phyloP scores from a whole-genome alignment of 2,113 vertebrate species.

The Toxotes jaculatrix region DNA sequence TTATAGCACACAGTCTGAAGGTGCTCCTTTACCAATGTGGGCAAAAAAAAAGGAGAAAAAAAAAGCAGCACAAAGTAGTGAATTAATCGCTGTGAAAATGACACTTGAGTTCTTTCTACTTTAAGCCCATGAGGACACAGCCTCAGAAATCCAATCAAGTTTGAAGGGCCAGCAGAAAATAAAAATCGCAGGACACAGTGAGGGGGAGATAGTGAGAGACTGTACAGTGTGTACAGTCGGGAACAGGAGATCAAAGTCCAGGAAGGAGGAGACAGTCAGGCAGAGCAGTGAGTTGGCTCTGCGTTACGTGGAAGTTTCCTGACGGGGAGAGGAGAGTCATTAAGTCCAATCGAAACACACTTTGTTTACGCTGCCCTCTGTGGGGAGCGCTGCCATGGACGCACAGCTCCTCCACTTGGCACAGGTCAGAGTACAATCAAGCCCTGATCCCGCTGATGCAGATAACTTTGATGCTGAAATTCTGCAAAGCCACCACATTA shows the following conservation, averaged over 20 bases:
- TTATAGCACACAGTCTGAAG: constrained; percentile 16
- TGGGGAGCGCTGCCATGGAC: neutral
- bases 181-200: constrained; percentile 19
- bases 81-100: constrained; percentile 41
- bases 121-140: constrained; percentile 29
- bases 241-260: constrained; percentile 68
- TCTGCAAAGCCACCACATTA: neutral
- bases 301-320: constrained; percentile 60
- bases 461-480: constrained; percentile 4
- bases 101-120: neutral
- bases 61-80: constrained; percentile 13
- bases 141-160: constrained; percentile 47
- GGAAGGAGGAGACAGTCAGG: constrained; percentile 46
- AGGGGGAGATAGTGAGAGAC: constrained; percentile 14
- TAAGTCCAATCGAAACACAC: constrained; percentile 17
- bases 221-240: constrained; percentile 39
- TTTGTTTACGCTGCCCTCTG: constrained; percentile 30
- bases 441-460: constrained; percentile 12
- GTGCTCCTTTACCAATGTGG: constrained; percentile 19
- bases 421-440: constrained; percentile 40
- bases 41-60: neutral
- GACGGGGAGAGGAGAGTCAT: constrained; percentile 20
- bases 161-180: constrained; percentile 29
- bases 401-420: constrained; percentile 13
- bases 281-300: constrained; percentile 34